Evolutionary conservation across 2,113 vertebrate genomes (phyloP).

Genomic region (Apodemus speciosus): DNA sequence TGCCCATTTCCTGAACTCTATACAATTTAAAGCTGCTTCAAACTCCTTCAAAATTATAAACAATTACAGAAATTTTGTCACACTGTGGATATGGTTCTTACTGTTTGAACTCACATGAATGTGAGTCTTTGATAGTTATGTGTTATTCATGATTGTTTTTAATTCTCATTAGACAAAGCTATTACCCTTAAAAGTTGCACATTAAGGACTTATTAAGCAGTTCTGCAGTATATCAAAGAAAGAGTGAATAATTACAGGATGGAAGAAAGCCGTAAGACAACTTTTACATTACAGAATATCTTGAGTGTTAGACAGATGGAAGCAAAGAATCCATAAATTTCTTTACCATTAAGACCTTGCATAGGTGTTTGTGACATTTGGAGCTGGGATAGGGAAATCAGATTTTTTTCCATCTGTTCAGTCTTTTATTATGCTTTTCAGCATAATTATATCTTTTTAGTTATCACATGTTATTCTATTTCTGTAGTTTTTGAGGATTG

Average conservation of each 20-base stretch:
- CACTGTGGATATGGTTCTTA: not conserved
- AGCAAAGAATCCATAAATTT: slow-evolving; percentile 58
- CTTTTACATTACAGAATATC: slow-evolving; percentile 2
- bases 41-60: not conserved
- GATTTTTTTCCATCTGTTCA: slow-evolving; percentile 68
- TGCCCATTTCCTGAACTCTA: not conserved
- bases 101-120: not conserved
- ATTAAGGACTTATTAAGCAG: not conserved
- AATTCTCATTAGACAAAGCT: not conserved
- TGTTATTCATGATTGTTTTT: not conserved
- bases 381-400: slow-evolving; percentile 61
- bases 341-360: slow-evolving; percentile 61
- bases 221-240: not conserved
- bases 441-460: slow-evolving; percentile 57
- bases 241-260: slow-evolving; percentile 25
- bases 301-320: slow-evolving; percentile 65
- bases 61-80: not conserved
- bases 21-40: not conserved
- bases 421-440: slow-evolving; percentile 58
- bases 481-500: slow-evolving; percentile 36
- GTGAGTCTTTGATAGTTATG: not conserved
- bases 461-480: slow-evolving; percentile 57
- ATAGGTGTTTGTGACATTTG: slow-evolving; percentile 71
- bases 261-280: slow-evolving; percentile 49
- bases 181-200: not conserved